Evolutionary conservation across 92 coral and sea anemone genomes (phyloP).

Genomic region (Parazoanthus swiftii): DNA sequence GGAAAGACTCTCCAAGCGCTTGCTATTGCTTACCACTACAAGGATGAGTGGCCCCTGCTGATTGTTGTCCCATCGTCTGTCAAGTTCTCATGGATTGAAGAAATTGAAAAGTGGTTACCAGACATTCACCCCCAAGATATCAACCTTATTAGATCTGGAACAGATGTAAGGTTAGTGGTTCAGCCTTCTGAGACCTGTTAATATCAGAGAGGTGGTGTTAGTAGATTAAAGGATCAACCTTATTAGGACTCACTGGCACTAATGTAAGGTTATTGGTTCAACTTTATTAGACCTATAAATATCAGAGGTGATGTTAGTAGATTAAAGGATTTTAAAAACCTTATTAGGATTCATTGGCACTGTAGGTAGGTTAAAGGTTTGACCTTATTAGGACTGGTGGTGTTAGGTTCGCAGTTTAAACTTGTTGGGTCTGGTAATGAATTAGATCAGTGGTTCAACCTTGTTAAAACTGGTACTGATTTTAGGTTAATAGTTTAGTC

Average conservation of each 20-base stretch:
- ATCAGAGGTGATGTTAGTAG: not conserved
- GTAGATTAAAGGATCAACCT: not conserved
- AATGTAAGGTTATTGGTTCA: slow-evolving; percentile 68
- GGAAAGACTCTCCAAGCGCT: slow-evolving; percentile 98
- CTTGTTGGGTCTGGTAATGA: not conserved
- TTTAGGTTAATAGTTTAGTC: not conserved
- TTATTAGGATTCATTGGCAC: not conserved
- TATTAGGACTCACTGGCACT: slow-evolving; percentile 45
- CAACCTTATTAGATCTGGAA: slow-evolving; percentile 89
- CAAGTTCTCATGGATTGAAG: slow-evolving; percentile 98
- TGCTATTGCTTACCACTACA: slow-evolving; percentile 86
- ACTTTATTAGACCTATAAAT: not conserved
- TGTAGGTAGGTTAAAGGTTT: slow-evolving; percentile 59
- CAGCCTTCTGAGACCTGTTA: not conserved
- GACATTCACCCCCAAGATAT: slow-evolving; percentile 86
- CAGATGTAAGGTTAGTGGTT: slow-evolving; percentile 53
- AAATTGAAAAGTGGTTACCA: slow-evolving; percentile 97
- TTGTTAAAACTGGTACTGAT: not conserved
- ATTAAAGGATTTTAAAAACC: slow-evolving; percentile 41
- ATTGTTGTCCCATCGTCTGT: slow-evolving; percentile 95
- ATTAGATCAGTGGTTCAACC: not conserved
- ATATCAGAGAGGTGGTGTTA: too few species aligned
- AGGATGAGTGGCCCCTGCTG: slow-evolving; percentile 91
- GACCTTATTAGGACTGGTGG: not conserved
- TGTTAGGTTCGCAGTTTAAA: not conserved